Conservation (phyloP, 2,797 vertebrate species). For the Crax fasciolata region DNA sequence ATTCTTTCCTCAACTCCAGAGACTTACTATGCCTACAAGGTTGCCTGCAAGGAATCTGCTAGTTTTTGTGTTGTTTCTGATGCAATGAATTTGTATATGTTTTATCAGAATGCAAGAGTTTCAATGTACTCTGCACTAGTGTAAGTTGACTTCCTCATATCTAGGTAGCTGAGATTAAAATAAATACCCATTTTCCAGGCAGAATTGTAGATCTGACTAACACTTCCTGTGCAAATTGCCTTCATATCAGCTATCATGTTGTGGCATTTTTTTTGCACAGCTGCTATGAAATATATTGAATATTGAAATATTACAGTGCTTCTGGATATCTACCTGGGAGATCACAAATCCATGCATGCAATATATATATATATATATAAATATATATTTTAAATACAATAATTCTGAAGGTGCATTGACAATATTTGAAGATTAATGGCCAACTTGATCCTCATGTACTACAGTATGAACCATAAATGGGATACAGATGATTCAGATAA, state of each 20-base stretch:
- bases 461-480: not conserved
- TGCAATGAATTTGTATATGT: not conserved
- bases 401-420: not conserved
- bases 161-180: not conserved
- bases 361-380: not conserved
- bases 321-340: conserved; percentile 16
- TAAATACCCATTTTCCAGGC: not conserved
- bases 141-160: not conserved
- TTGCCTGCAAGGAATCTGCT: not conserved
- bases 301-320: not conserved
- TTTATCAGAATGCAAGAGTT: not conserved
- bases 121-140: not conserved
- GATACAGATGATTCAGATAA: not conserved
- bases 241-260: not conserved
- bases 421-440: not conserved
- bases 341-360: not conserved
- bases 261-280: not conserved
- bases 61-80: not conserved
- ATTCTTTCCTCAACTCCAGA: not conserved
- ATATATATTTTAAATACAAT: not conserved
- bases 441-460: not conserved
- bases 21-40: not conserved
- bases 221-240: conserved; percentile 37
- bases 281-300: too few relatives aligned
- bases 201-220: conserved; percentile 33